Base-by-base conservation (phyloP, 2,888 invertebrate species). In the Bellardia pandia region DNA sequence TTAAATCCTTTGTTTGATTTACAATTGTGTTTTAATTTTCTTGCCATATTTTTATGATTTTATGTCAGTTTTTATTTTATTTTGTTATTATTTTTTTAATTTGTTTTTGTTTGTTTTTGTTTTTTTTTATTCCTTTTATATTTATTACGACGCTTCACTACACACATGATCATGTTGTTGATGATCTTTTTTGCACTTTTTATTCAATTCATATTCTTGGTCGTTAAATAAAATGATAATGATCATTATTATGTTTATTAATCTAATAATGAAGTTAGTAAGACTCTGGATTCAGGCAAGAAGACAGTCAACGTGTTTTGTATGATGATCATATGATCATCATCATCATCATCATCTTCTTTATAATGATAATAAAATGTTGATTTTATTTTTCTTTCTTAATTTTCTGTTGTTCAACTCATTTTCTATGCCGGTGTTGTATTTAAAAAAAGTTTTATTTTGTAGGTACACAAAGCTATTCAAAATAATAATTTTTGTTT, bases 361-460 rank as follows among this genome's bases (percentile, higher is more conserved):
- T 74, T 11, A 33, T 69, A 30, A 72, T 68, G 33, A 56, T 8
- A 16, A 48, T 78, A 16, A 78, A 80, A 75, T 74, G 60, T 56
- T 37, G 56, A 77, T 76, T 62, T 74, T 42, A 48, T 48, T 72
- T 14, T 51, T 45, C 64, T 37, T 69, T 48, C 51, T 64, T 71
- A 33, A 51, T 60, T 58, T 72, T 33, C 42, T 77, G 30, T 76
- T 74, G 53, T 84, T 81, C 23, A 58, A 40, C 48, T 66, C 30
- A 78, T 75, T 85, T 82, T 76, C n/a, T 60, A 53, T 83, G 78
- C 81, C 71, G 69, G 30, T 81, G 45, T 64, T 69, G 37, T 64
- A 56, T 62, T 74, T 33, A 30, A 56, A 77, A 77, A 51, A 58
- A 3, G 8, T 64, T 64, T 62, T 40, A 23, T 48, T 1, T 23